Evolutionary conservation across 2,888 invertebrate species (phyloP).

Genomic region (Pterobdella sp.): DNA sequence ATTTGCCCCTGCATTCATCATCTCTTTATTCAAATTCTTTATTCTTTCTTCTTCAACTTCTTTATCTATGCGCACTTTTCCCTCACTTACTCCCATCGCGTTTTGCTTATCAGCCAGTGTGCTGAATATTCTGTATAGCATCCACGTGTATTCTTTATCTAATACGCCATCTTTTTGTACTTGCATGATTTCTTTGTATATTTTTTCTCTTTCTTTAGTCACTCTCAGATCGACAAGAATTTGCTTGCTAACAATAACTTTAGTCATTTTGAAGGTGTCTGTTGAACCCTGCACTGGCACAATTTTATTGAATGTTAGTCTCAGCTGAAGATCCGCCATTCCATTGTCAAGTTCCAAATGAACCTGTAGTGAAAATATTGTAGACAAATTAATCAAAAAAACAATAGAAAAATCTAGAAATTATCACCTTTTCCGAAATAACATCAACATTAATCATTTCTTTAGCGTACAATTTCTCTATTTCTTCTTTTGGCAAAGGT

Average conservation of each 20-base stretch:
- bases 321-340: slow-evolving; percentile 39
- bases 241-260: slow-evolving; percentile 47
- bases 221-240: slow-evolving; percentile 48
- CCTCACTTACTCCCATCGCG: slow-evolving; percentile 26
- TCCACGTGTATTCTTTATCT: slow-evolving; percentile 45
- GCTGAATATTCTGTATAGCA: slow-evolving; percentile 47
- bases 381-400: neutral
- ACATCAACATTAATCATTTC: slow-evolving; percentile 39
- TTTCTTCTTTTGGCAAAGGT: slow-evolving; percentile 34
- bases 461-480: slow-evolving; percentile 26
- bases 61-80: slow-evolving; percentile 29
- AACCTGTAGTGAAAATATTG: slow-evolving; percentile 26
- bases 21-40: slow-evolving; percentile 5
- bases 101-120: slow-evolving; percentile 46
- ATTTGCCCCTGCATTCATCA: neutral
- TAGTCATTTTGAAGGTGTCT: slow-evolving; percentile 48
- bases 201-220: slow-evolving; percentile 45
- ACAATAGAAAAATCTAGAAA: neutral
- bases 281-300: slow-evolving; percentile 47
- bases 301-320: slow-evolving; percentile 47
- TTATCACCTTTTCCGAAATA: slow-evolving; percentile 38
- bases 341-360: slow-evolving; percentile 38
- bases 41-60: slow-evolving; percentile 28
- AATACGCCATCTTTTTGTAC: slow-evolving; percentile 34
- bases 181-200: slow-evolving; percentile 34